Conservation (phyloP, 1,140 invertebrate species). For the Neodiprion fabricii region DNA sequence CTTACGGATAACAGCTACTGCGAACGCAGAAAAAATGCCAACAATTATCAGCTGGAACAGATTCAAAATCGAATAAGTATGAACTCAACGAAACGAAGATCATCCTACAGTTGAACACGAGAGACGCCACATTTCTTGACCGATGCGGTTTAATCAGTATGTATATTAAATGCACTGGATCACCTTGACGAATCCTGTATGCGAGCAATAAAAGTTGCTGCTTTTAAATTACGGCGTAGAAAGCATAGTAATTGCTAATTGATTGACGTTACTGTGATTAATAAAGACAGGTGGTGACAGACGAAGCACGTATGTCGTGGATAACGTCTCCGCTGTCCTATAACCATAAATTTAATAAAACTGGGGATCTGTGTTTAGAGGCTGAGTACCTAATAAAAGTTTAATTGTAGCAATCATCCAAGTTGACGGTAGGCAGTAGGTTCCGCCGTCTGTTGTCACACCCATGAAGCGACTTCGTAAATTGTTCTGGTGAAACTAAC, state of each 20-base stretch:
- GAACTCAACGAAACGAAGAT: no score
- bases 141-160: neutral
- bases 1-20: no score
- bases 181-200: neutral
- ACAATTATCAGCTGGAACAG: no score
- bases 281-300: constrained; percentile 7
- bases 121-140: neutral
- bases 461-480: constrained; percentile 4
- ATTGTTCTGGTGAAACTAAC: constrained; percentile 8
- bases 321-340: constrained; percentile 8
- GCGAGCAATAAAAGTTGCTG: neutral
- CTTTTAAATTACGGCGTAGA: neutral
- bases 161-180: neutral
- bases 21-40: no score
- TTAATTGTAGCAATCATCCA: constrained; percentile 13
- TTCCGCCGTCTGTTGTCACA: neutral
- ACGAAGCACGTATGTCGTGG: neutral
- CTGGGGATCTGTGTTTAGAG: neutral
- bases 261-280: constrained; percentile 9
- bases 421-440: neutral
- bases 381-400: constrained; percentile 4
- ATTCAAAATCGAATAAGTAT: no score
- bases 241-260: neutral
- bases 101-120: no score
- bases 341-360: constrained; percentile 17